Conservation (phyloP, 2,797 vertebrate genomes). For the Nannoperca obscura region DNA sequence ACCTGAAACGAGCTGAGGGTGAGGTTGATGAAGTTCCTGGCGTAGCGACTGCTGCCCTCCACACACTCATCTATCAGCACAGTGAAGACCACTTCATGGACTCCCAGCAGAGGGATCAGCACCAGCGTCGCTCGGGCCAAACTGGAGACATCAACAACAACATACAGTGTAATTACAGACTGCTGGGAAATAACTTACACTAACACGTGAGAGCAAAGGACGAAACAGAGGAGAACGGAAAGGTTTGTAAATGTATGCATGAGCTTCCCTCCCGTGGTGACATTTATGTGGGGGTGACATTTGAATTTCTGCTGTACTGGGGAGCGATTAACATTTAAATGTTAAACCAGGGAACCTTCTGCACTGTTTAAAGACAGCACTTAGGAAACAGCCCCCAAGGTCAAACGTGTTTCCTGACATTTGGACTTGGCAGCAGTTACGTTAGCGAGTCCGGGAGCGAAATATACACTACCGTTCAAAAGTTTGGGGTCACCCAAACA, state of each 20-base stretch:
- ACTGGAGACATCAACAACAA: constrained; percentile 73
- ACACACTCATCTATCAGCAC: constrained; percentile 92
- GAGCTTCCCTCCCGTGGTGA: constrained; percentile 8
- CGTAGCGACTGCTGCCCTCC: constrained; percentile 85
- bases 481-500: too few species aligned
- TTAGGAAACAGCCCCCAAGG: constrained; percentile 2
- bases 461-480: too few species aligned
- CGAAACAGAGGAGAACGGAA: background rate
- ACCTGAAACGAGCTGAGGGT: constrained; percentile 95
- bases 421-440: background rate
- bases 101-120: constrained; percentile 93
- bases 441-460: background rate
- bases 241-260: constrained; percentile 17
- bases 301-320: constrained; percentile 27
- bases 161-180: background rate
- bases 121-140: constrained; percentile 93
- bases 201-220: background rate
- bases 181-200: background rate
- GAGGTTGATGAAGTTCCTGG: constrained; percentile 91
- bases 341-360: constrained; percentile 14
- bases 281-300: constrained; percentile 42
- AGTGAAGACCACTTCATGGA: constrained; percentile 93
- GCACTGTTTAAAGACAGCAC: background rate
- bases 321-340: constrained; percentile 50
- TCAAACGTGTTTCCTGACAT: constrained; percentile 22